A percentile compares a stretch with the other conserved stretches of the same genome.
Conservation (phyloP, 1,140 invertebrate genomes). For the Sitodiplosis mosellana region DNA sequence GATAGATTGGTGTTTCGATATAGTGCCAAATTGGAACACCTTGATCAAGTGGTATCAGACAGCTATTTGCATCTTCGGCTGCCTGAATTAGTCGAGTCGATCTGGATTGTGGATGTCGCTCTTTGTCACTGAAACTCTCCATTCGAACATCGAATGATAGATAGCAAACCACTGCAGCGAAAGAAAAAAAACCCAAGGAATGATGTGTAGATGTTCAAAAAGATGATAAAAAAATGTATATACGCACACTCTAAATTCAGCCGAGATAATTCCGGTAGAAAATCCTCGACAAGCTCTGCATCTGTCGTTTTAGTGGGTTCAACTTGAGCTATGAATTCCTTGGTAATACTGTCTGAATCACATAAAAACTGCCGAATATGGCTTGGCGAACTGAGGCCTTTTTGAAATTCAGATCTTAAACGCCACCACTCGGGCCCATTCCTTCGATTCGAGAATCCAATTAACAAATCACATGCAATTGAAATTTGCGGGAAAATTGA, state of each 20-base stretch:
- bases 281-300: conserved; percentile 29
- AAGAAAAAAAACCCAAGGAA: too few relatives aligned
- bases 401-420: conserved; percentile 59
- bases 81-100: conserved; percentile 50
- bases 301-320: conserved; percentile 1
- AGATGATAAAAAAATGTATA: too few relatives aligned
- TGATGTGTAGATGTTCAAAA: too few relatives aligned
- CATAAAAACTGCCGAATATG: conserved; percentile 45
- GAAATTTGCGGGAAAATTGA: background rate
- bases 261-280: conserved; percentile 48
- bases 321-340: conserved; percentile 39
- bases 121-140: conserved; percentile 37
- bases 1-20: conserved; percentile 54
- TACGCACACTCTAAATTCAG: conserved; percentile 61
- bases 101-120: conserved; percentile 35
- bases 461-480: background rate
- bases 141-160: conserved; percentile 47
- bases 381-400: conserved; percentile 49
- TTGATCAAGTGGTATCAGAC: conserved; percentile 56
- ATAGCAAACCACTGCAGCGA: conserved; percentile 44
- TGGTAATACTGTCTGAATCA: conserved; percentile 38
- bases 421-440: conserved; percentile 72
- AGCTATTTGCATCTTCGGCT: conserved; percentile 48
- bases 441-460: conserved; percentile 28
- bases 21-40: conserved; percentile 50